phyloP scores from a whole-genome alignment of 30 jellyfish, hydroid and myxozoan species.

The Aurelia sp. region DNA sequence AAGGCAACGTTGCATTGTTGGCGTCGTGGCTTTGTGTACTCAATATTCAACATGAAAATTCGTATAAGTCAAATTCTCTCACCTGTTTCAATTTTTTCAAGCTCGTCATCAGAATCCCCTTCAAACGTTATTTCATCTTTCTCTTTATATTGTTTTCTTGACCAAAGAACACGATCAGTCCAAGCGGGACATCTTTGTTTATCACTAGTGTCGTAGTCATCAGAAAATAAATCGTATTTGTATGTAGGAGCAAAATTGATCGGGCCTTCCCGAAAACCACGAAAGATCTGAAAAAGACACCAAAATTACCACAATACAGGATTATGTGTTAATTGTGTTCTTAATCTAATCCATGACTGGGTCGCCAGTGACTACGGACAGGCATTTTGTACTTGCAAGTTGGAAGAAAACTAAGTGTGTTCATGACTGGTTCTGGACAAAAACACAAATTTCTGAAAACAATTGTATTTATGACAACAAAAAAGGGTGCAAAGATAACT shows the following conservation, averaged over 20 bases:
- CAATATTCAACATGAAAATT: too few species aligned
- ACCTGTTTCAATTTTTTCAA: too few species aligned
- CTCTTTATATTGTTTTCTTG: slow-evolving; percentile 67
- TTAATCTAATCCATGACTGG: too few species aligned
- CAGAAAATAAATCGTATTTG: slow-evolving; percentile 96
- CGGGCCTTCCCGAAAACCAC: slow-evolving; percentile 93
- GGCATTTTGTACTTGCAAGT: slow-evolving; percentile 92
- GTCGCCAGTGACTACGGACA: too few species aligned
- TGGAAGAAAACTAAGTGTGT: slow-evolving; percentile 72
- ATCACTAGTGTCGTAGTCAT: slow-evolving; percentile 98
- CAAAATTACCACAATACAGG: too few species aligned
- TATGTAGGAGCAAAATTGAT: slow-evolving; percentile 98
- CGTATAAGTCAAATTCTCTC: too few species aligned
- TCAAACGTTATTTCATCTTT: not conserved
- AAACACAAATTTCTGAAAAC: too few species aligned
- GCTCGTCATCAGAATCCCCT: slow-evolving; percentile 41
- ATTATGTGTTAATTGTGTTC: too few species aligned
- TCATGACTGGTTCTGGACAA: slow-evolving; percentile 39
- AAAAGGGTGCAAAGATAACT: too few species aligned
- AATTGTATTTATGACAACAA: too few species aligned
- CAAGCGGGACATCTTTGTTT: slow-evolving; percentile 99
- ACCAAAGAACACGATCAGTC: slow-evolving; percentile 99
- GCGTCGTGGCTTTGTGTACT: too few species aligned
- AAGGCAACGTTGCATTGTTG: too few species aligned
- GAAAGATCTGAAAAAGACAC: slow-evolving; percentile 68